Evolutionary conservation across 2,888 invertebrate species (phyloP), one percentile per base, ranked within the genome.

Genomic region (Gryllus longicercus): DNA sequence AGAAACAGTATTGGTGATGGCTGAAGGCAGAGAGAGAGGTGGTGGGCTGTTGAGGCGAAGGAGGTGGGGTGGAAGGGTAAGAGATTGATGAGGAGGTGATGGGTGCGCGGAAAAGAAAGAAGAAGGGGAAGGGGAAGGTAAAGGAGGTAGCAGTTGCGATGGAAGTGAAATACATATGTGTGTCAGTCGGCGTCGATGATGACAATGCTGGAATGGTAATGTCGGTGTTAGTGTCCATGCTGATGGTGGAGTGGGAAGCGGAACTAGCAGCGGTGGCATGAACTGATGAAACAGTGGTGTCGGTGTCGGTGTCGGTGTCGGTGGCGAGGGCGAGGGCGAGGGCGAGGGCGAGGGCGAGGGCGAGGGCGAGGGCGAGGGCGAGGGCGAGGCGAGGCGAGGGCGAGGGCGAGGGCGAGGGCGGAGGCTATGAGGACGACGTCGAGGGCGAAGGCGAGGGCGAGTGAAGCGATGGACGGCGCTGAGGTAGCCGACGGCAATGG

Each of bases 321-420:
- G 74, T 16, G n/a, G 4, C 16, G 8, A 11, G 4, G 74, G 5
- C 4, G 74, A 74, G 2, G 74, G 74, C n/a, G 74, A 74, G 74
- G 38, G 5, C 8, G 38, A 10, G 5, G 8, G 1, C 8, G 8
- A 5, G 5, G 38, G 1, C 8, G 38, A 10, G 0, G 1, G 1
- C 8, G 38, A 1, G 5, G 8, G 1, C 38, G 38, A 10, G 4
- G 1, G 0, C 38, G 2, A 8, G 38, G 4, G 5, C 1, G 4
- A 8, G 38, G 4, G 5, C 4, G 38, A 5, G 25, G 2, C 25
- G 38, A 4, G 38, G 38, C 8, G 8, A 4, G 4, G 38, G 38
- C 8, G 38, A 1, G 25, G 25, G 25, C 8, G 38, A 0, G 1
- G 38, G 4, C 38, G 38, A 38, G 2, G 25, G 25, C 25, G 25